These are phyloP conservation scores for Drosophila helvetica DNA, from an alignment of 2,888 invertebrate genomes.

Conservation along the genomic window DNA sequence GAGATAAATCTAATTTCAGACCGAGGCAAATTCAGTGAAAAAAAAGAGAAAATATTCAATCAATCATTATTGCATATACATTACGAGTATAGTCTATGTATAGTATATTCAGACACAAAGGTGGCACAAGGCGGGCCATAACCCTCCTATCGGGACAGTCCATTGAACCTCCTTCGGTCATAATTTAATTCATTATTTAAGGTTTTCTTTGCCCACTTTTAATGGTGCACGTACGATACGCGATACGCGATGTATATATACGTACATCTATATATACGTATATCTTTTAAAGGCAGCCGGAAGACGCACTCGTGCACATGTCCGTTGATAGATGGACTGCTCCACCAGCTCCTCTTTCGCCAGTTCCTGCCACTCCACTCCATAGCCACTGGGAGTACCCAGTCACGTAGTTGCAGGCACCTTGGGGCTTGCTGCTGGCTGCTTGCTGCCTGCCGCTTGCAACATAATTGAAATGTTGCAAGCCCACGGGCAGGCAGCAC, in stretches of 20 bases:
- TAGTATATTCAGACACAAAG: neutral
- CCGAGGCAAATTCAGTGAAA: neutral
- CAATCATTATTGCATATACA: conserved; percentile 19
- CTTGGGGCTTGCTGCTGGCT: no score
- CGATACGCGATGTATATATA: neutral
- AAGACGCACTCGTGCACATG: conserved; percentile 23
- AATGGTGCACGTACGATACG: neutral
- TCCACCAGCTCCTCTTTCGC: neutral
- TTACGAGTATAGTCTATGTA: neutral
- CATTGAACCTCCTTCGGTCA: conserved; percentile 4
- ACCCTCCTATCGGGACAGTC: neutral
- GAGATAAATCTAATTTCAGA: neutral
- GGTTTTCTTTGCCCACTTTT: conserved; percentile 6
- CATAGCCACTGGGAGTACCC: conserved; percentile 6
- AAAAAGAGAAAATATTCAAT: conserved; percentile 21
- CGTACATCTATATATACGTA: neutral
- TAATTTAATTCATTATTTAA: conserved; percentile 32
- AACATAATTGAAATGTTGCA: conserved; percentile 33
- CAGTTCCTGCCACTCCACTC: neutral
- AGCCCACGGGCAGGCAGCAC: neutral
- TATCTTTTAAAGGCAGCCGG: conserved; percentile 20
- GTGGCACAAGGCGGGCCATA: neutral
- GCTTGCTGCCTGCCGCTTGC: neutral
- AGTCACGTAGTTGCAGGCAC: conserved; percentile 36
- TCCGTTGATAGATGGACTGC: conserved; percentile 8